Evolutionary conservation across 2,113 vertebrate species (phyloP).

Genomic region (Mohoua ochrocephala): DNA sequence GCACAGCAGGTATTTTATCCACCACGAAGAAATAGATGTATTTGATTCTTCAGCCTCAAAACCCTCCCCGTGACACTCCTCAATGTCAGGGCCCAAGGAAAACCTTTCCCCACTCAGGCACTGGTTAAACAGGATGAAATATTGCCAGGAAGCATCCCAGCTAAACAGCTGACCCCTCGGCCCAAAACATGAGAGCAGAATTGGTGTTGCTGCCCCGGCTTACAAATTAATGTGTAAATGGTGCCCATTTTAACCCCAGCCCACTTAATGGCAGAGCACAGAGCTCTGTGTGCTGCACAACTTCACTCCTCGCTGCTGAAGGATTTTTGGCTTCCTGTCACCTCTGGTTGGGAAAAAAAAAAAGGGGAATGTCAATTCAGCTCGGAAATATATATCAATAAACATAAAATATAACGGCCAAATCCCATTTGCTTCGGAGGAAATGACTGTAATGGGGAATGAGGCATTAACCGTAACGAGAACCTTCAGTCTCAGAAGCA

Average conservation of each 20-base stretch:
- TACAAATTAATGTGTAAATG: background rate
- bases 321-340: background rate
- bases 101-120: background rate
- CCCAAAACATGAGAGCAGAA: background rate
- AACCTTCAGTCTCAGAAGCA: background rate
- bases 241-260: background rate
- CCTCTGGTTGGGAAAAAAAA: background rate
- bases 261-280: background rate
- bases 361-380: background rate
- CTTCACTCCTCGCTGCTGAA: background rate
- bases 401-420: background rate
- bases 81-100: background rate
- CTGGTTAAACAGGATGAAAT: background rate
- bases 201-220: background rate
- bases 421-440: conserved; percentile 14
- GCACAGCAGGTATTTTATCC: background rate
- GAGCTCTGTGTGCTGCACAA: background rate
- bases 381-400: background rate
- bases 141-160: background rate
- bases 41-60: background rate
- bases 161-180: background rate
- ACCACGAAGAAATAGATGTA: background rate
- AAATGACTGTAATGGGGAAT: background rate
- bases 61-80: background rate
- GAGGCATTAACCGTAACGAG: background rate